These are phyloP conservation scores for Myiothlypis chrysogaster DNA, from an alignment of 2,797 vertebrate species.

Conservation along the genomic window DNA sequence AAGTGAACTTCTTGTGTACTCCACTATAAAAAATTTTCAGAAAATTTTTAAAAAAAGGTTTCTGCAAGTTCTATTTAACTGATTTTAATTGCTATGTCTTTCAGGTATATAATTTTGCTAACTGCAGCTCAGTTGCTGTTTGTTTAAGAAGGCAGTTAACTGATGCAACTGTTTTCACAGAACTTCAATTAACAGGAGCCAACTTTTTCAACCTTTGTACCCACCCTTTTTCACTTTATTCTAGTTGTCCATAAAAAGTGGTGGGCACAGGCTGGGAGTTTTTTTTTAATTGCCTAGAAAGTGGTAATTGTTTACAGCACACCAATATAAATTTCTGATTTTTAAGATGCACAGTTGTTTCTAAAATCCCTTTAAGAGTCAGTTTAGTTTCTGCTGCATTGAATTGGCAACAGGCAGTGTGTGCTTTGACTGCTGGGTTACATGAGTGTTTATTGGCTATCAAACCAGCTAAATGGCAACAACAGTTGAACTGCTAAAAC, in stretches of 20 bases:
- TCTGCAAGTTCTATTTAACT: neutral
- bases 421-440: neutral
- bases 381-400: neutral
- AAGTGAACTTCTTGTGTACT: neutral
- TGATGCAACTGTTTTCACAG: neutral
- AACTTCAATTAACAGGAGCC: neutral
- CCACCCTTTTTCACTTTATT: neutral
- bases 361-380: neutral
- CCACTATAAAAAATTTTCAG: neutral
- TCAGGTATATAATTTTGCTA: neutral
- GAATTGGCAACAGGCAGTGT: neutral
- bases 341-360: neutral
- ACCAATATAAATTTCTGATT: neutral
- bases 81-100: neutral
- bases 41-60: neutral
- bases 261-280: neutral
- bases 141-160: neutral
- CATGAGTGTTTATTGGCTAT: neutral
- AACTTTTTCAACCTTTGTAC: neutral
- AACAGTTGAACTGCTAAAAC: neutral
- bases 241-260: neutral
- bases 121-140: neutral
- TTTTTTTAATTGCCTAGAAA: neutral
- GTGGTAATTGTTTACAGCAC: neutral
- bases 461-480: neutral